These are phyloP conservation scores for Aphidoletes aphidimyza DNA, from an alignment of 2,888 invertebrate genomes.

Conservation along the genomic window DNA sequence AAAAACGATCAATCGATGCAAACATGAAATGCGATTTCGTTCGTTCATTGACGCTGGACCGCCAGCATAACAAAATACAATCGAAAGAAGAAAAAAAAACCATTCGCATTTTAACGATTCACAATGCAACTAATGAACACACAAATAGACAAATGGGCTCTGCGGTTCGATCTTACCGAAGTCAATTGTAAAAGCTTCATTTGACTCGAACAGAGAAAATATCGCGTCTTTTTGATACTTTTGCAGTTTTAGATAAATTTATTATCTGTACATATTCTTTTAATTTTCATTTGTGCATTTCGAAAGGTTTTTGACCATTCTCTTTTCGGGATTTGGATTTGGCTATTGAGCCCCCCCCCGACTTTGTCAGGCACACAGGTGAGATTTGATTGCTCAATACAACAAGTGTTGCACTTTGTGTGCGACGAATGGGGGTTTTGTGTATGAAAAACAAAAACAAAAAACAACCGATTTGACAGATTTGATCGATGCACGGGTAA, in stretches of 20 bases:
- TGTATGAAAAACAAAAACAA: not conserved
- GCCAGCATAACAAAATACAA: too few relatives aligned
- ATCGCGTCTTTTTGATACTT: too few relatives aligned
- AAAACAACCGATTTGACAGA: too few relatives aligned
- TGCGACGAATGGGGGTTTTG: not conserved
- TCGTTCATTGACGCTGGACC: not conserved
- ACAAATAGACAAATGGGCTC: not conserved
- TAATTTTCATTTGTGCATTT: too few relatives aligned
- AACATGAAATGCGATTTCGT: constrained; percentile 30
- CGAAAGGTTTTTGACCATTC: too few relatives aligned
- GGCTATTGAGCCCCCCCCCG: too few relatives aligned
- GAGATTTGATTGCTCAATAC: not conserved
- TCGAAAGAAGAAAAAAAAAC: not conserved
- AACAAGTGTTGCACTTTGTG: constrained; percentile 33
- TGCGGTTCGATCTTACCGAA: not conserved
- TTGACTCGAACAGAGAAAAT: too few relatives aligned
- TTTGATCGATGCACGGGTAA: not conserved
- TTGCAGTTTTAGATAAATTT: too few relatives aligned
- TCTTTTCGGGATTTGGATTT: too few relatives aligned
- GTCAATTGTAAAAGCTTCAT: too few relatives aligned
- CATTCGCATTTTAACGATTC: constrained; percentile 35
- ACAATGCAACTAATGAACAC: constrained; percentile 15
- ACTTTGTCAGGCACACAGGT: not conserved
- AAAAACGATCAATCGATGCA: too few relatives aligned
- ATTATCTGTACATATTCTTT: too few relatives aligned